Conservation (phyloP, 53 echinoderm and acorn worm genomes). For the Crossaster papposus region DNA sequence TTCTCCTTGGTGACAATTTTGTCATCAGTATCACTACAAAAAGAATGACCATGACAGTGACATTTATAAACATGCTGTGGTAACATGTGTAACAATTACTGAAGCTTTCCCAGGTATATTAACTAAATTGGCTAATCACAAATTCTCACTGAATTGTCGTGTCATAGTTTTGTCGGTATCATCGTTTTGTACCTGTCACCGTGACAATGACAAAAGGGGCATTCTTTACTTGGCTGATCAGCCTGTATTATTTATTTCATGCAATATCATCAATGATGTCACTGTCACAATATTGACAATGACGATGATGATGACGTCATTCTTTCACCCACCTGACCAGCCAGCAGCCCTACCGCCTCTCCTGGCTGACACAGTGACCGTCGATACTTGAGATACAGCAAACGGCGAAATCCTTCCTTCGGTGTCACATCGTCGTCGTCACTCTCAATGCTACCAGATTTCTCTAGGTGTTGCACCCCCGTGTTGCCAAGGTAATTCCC, state of each 20-base stretch:
- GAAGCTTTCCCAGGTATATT: neutral
- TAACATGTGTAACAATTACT: neutral
- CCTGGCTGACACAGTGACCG: constrained; percentile 92
- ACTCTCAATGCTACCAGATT: neutral
- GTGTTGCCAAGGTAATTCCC: constrained; percentile 70
- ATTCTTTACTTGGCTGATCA: no score
- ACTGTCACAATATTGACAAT: neutral
- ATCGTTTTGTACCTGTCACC: no score
- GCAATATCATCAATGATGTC: neutral
- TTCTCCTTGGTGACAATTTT: neutral
- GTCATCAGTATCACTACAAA: neutral
- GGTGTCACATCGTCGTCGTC: constrained; percentile 30
- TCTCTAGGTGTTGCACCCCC: constrained; percentile 20
- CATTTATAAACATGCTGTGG: neutral
- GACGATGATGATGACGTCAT: neutral
- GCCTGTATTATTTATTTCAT: neutral
- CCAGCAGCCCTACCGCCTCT: constrained; percentile 92
- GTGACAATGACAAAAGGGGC: no score
- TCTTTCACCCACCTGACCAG: constrained; percentile 79
- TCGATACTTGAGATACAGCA: constrained; percentile 86
- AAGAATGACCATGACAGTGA: neutral
- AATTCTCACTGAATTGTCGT: no score
- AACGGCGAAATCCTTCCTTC: constrained; percentile 56
- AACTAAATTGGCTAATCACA: no score
- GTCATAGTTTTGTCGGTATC: no score